Base-by-base conservation (phyloP, 64 coral and sea anemone species). In the Stichodactyla helianthus region DNA sequence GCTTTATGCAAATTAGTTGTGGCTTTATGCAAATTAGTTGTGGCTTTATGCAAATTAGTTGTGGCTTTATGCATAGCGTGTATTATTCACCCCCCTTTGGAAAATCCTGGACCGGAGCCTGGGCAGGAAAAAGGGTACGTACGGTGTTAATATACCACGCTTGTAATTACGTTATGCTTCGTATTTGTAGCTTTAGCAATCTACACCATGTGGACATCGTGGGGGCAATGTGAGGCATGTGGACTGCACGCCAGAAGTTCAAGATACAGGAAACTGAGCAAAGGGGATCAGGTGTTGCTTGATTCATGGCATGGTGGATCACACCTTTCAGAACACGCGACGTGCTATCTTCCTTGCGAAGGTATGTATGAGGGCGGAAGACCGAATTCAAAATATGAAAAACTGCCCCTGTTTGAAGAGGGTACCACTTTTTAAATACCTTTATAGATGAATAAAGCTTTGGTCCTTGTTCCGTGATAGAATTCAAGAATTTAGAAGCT, bases 221-320 rank as follows among this genome's bases (percentile, higher is more conserved):
- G 89, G 89, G 25, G 71, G 16, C 6, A 35, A 6, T 91, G 89
- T 16, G 89, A 91, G 12, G 71, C 89, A 22, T 91, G 89, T 79
- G 89, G 89, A 14, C 50, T 91, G n/a, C 71, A 84, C 15, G 54
- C 71, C n/a, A 84, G 58, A 60, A 61, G 53, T 56, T 53, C 6
- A 19, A 54, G 89, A 78, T 15, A 0, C 12, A 74, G 89, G 17
- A 10, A 86, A 25, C 77, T 84, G 5, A 65, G 79, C 26, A 10
- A 58, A 8, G 82, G 83, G 35, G 53, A 63, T 65, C 20, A 50
- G 4, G 3, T 51, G 58, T 14, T 51, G 10, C 59, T 14, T 51
- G 60, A 27, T 52, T 56, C 0, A 18, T 27, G 89, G 52, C 23
- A 84, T 64, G 5, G 11, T 7, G 35, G 67, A 22, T 19, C 17